A percentile compares a stretch with the other conserved stretches of the same genome.
These are phyloP conservation scores for Taxidea taxus DNA, from an alignment of 2,113 vertebrate species.

Conservation along the genomic window DNA sequence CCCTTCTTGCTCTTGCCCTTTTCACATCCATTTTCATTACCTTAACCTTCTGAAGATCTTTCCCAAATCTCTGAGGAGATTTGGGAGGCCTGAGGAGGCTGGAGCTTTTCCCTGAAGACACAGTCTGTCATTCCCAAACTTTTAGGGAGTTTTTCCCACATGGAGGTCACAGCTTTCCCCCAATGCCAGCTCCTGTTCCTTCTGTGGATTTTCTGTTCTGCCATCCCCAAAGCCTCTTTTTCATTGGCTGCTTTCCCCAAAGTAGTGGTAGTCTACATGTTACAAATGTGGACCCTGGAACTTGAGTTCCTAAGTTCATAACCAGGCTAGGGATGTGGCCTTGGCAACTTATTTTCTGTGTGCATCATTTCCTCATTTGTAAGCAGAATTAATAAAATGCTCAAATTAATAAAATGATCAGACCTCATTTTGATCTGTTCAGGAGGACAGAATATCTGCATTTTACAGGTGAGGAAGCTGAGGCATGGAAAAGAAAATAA, in stretches of 20 bases:
- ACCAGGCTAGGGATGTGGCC: not conserved
- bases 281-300: not conserved
- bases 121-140: not conserved
- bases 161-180: not conserved
- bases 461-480: not conserved
- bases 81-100: too few species aligned
- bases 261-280: not conserved
- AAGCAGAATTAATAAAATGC: not conserved
- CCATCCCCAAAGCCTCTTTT: not conserved
- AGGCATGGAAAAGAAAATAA: not conserved
- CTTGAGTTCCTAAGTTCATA: not conserved
- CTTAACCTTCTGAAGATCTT: not conserved
- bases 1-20: not conserved
- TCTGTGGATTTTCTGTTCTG: not conserved
- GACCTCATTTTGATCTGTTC: not conserved
- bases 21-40: not conserved
- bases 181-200: not conserved
- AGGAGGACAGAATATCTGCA: not conserved
- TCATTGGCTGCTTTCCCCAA: not conserved
- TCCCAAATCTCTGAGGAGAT: not conserved
- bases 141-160: not conserved
- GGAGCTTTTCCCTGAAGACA: not conserved
- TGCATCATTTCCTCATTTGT: not conserved
- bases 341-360: not conserved
- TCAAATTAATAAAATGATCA: not conserved